A percentile compares a stretch with the other conserved stretches of the same genome.
phyloP scores from a whole-genome alignment of 2,113 vertebrate genomes.

The Nanger granti region DNA sequence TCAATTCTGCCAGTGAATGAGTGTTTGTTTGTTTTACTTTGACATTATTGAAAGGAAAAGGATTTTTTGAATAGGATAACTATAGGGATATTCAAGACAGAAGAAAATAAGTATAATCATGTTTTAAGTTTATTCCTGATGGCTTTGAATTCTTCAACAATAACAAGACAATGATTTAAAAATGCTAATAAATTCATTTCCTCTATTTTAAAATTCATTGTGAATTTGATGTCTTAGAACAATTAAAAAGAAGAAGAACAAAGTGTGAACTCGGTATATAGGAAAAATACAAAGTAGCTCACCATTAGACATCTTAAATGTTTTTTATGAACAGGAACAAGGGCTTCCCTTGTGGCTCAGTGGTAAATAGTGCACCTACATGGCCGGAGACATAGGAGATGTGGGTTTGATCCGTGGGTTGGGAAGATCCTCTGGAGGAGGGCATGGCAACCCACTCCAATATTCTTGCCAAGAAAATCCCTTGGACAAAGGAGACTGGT shows the following conservation, averaged over 20 bases:
- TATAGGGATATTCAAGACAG: neutral
- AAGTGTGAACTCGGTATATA: neutral
- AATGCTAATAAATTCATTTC: neutral
- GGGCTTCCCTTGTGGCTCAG: neutral
- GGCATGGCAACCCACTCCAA: neutral
- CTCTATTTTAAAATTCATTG: slow-evolving; percentile 13
- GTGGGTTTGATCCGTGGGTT: neutral
- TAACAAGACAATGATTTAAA: neutral
- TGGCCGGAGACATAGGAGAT: neutral
- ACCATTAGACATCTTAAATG: neutral
- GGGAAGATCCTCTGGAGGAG: neutral
- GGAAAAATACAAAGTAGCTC: slow-evolving; percentile 17
- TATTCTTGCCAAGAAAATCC: neutral
- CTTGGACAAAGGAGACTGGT: neutral
- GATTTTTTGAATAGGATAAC: neutral
- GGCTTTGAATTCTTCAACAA: neutral
- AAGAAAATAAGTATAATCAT: neutral
- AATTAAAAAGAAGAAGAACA: neutral
- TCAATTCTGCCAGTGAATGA: neutral
- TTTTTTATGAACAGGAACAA: neutral
- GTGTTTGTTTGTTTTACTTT: neutral
- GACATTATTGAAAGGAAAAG: neutral
- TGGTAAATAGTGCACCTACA: neutral
- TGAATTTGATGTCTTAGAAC: neutral
- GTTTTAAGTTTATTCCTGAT: neutral